These are phyloP conservation scores for Chloroceryle inda DNA, from an alignment of 2,797 vertebrate species.

Conservation along the genomic window DNA sequence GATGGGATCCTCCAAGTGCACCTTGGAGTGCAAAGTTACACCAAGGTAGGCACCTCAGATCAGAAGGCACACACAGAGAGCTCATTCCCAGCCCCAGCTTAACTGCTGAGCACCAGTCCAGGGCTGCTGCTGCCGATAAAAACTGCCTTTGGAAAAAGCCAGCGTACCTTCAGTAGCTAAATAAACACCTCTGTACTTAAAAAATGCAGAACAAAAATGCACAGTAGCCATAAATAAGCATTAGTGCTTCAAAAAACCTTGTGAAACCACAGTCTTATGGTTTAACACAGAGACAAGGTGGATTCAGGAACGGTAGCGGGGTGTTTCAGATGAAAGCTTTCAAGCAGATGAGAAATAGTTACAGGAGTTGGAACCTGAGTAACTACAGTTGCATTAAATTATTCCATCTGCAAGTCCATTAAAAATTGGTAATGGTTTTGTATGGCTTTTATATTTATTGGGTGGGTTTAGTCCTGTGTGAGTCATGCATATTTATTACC, in stretches of 20 bases:
- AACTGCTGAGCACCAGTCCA: rapidly evolving
- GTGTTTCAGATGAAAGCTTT: constrained; percentile 59
- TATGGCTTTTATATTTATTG: constrained; percentile 67
- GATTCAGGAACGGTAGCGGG: constrained; percentile 24
- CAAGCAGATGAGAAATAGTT: constrained; percentile 54
- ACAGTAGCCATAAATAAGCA: constrained; percentile 26
- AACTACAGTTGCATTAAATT: constrained; percentile 60
- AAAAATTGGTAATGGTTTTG: constrained; percentile 71
- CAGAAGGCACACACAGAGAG: too few relatives aligned
- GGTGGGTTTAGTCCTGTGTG: constrained; percentile 56
- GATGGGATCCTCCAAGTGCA: not conserved
- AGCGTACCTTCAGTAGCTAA: not conserved
- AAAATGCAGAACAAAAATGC: not conserved
- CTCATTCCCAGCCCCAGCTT: not conserved
- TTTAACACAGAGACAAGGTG: constrained; percentile 57
- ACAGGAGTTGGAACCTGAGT: constrained; percentile 36
- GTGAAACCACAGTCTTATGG: constrained; percentile 54
- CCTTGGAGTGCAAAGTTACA: too few relatives aligned
- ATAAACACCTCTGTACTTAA: not conserved
- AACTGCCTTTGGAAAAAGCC: not conserved
- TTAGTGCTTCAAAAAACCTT: constrained; percentile 21
- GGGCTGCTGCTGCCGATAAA: rapidly evolving
- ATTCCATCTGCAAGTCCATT: constrained; percentile 72
- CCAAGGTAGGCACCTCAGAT: too few relatives aligned
- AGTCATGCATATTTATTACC: constrained; percentile 68